Evolutionary conservation across 1,140 invertebrate genomes (phyloP).

Genomic region (Lucilia cuprina): DNA sequence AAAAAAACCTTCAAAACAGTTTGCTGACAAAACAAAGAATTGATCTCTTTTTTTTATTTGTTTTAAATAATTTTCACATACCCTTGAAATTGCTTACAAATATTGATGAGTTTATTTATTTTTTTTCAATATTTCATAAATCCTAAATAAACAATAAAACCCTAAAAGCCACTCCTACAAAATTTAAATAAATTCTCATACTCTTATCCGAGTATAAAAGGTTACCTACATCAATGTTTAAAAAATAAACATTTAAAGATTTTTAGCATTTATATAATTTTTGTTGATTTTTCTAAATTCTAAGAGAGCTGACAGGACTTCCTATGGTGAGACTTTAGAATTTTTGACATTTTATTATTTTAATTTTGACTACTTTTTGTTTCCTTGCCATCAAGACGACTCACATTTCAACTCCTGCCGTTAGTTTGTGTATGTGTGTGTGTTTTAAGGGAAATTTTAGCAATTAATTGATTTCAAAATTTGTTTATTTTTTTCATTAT

Average conservation of each 20-base stretch:
- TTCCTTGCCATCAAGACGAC: not conserved
- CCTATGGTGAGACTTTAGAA: not conserved
- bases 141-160: not conserved
- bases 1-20: too few species aligned
- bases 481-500: not conserved
- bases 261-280: not conserved
- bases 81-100: not conserved
- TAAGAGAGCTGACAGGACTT: not conserved
- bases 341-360: slow-evolving; percentile 4
- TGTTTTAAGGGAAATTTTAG: too few species aligned
- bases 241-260: not conserved
- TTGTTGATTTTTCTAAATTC: not conserved
- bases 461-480: not conserved
- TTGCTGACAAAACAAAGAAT: too few species aligned
- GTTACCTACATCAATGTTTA: not conserved
- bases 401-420: not conserved
- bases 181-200: not conserved
- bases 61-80: not conserved
- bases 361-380: not conserved
- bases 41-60: too few species aligned
- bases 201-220: not conserved
- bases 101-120: not conserved
- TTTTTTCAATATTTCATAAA: not conserved
- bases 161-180: not conserved
- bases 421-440: not conserved